Conservation (phyloP, 2,113 vertebrate genomes). For the Rattus rattus region DNA sequence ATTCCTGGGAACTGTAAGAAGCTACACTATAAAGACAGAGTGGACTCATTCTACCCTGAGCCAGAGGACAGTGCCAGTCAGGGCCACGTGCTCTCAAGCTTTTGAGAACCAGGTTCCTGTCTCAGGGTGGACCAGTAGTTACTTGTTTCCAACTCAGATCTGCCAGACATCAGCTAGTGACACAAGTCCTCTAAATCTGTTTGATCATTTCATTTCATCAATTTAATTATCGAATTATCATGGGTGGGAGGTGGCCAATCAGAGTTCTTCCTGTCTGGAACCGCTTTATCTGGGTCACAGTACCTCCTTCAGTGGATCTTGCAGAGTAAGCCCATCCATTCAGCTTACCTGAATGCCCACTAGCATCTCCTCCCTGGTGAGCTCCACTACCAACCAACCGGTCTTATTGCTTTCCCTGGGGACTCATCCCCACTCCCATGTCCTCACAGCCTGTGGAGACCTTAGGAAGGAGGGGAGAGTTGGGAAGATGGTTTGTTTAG, state of each 20-base stretch:
- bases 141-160: neutral
- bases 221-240: slow-evolving; percentile 61
- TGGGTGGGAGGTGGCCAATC: slow-evolving; percentile 12
- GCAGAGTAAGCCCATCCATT: slow-evolving; percentile 39
- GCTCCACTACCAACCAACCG: neutral
- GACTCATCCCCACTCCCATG: neutral
- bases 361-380: neutral
- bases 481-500: neutral
- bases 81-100: neutral
- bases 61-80: neutral
- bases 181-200: neutral
- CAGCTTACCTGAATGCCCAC: slow-evolving; percentile 6
- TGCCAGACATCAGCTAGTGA: neutral
- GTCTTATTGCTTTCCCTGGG: neutral
- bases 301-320: slow-evolving; percentile 1
- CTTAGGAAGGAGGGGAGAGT: neutral
- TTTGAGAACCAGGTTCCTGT: neutral
- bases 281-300: slow-evolving; percentile 50
- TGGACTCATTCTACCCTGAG: neutral
- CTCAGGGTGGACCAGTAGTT: neutral
- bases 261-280: slow-evolving; percentile 16
- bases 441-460: neutral
- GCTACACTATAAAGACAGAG: neutral
- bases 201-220: slow-evolving; percentile 48
- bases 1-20: neutral